Base-by-base conservation (phyloP, 2,888 invertebrate genomes). In the Epicampocera succincta region DNA sequence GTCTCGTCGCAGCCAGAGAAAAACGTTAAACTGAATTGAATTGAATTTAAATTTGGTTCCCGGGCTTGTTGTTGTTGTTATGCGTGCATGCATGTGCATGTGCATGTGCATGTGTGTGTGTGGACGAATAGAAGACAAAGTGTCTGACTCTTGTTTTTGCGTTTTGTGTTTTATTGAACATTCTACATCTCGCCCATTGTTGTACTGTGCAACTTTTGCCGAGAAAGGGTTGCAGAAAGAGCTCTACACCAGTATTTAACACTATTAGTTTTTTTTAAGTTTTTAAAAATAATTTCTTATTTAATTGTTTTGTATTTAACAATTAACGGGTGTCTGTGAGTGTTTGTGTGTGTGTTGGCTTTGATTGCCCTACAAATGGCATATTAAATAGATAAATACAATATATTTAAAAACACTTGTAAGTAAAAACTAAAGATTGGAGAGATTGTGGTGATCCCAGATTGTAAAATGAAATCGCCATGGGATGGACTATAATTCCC, bases 141-240 rank as follows among this genome's bases (percentile, higher is more conserved):
- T 80, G 50, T 75, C 74, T 69, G 68, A n/a, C 66, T 61, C 56
- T 74, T 80, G 54, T 48, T 52, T 40, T 68, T 48, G 25, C 25
- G 4, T 21, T 25, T 33, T 42, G 46, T 19, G 42, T 25, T 52
- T 60, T 42, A 9, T 38, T 44, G 56, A 48, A 13, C 13, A 56
- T 48, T 12, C 11, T n/a, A 52, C 12, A 25, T 15, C 11, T 44
- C 29, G 6, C 0, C 9, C n/a, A 33, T 42, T 52, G 17, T 17
- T 60, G 9, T 17, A 12, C 46, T 11, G 19, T 21, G 29, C 42
- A 21, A 12, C 3, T 33, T 33, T 33, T 33, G 9, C 9, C 3
- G 33, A 17, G 46, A 80, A 68, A 73, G 81, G 77, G 77, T 81
- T 81, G 77, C 19, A 40, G 42, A 33, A 58, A 65, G 33, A 65